These are phyloP conservation scores for Drosophila melanogaster DNA, from an alignment of 1,140 invertebrate genomes.

Conservation along the genomic window Release_6_plus_ISO1_MT NT_033777.3:26172501-26173000, in stretches of 20 bases:
- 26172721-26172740: not conserved
- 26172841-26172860: not conserved
- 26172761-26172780: slow-evolving; percentile 7
- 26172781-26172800: not conserved
- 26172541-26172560: slow-evolving; percentile 64
- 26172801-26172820: slow-evolving; percentile 20
- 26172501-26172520: slow-evolving; percentile 5
- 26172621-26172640: slow-evolving; percentile 52
- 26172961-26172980: slow-evolving; percentile 7
- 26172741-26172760: slow-evolving; percentile 14
- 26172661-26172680: slow-evolving; percentile 56
- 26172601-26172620: slow-evolving; percentile 45
- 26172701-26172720: slow-evolving; percentile 22
- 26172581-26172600: slow-evolving; percentile 31
- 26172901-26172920: not conserved
- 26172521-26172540: slow-evolving; percentile 27
- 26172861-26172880: too few species aligned
- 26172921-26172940: not conserved
- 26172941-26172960: not conserved
- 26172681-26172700: slow-evolving; percentile 28
- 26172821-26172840: not conserved
- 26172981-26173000: slow-evolving; percentile 2
- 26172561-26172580: slow-evolving; percentile 34
- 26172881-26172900: not conserved
- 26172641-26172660: slow-evolving; percentile 38